These are phyloP conservation scores for Hyperoodon ampullatus DNA, from an alignment of 2,113 vertebrate species.

Conservation along the genomic window DNA sequence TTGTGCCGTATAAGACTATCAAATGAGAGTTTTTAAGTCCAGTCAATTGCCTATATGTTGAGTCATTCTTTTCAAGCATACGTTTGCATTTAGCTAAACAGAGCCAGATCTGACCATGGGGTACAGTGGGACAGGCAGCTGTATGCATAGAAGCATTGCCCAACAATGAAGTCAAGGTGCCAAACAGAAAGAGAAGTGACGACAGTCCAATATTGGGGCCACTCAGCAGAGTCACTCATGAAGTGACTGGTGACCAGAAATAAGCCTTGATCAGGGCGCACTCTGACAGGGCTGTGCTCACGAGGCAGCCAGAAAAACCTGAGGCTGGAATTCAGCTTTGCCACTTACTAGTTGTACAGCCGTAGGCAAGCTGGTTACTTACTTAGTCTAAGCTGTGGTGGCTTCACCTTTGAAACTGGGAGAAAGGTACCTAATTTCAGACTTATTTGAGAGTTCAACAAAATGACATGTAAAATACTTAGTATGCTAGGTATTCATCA, in stretches of 20 bases:
- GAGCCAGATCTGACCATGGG: neutral
- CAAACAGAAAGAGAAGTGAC: neutral
- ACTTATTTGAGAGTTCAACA: neutral
- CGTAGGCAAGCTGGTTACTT: neutral
- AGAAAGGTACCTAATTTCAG: neutral
- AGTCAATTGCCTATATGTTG: neutral
- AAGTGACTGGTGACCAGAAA: neutral
- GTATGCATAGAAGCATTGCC: neutral
- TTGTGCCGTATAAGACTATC: neutral
- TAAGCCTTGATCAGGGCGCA: neutral
- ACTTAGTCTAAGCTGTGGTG: neutral
- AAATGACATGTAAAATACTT: neutral
- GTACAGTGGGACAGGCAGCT: neutral
- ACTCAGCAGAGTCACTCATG: neutral
- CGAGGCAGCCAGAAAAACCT: neutral
- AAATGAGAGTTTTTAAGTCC: neutral
- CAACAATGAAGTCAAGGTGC: neutral
- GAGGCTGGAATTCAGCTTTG: neutral
- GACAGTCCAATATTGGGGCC: rapidly evolving
- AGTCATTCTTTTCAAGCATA: neutral
- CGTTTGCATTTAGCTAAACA: neutral
- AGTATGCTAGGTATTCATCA: neutral
- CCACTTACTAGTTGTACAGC: rapidly evolving
- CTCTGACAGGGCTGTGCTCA: neutral
- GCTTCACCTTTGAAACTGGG: neutral